phyloP scores from a whole-genome alignment of 2,113 vertebrate genomes.

The Corydoras sp. region DNA sequence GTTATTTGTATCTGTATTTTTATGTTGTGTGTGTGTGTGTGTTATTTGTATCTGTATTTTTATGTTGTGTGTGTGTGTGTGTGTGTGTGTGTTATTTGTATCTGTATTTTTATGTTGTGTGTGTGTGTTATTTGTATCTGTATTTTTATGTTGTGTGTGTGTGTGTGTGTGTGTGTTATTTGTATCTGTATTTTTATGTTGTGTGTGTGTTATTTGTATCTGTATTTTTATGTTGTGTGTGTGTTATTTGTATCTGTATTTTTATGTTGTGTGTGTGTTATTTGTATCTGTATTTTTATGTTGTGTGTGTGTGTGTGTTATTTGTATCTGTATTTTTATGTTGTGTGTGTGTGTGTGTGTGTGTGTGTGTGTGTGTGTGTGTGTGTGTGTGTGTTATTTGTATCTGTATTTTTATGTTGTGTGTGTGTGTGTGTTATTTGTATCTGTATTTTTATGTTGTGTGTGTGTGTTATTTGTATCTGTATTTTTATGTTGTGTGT shows the following conservation, averaged over 20 bases:
- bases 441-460: no score
- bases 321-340: conserved; percentile 18
- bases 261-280: conserved; percentile 20
- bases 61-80: conserved; percentile 25
- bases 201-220: conserved; percentile 24
- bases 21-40: conserved; percentile 25
- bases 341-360: conserved; percentile 26
- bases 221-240: no score
- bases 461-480: conserved; percentile 14
- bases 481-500: conserved; percentile 24
- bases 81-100: conserved; percentile 5
- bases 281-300: conserved; percentile 18
- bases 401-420: conserved; percentile 22
- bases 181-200: conserved; percentile 24
- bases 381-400: conserved; percentile 13
- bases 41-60: conserved; percentile 18
- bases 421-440: conserved; percentile 20
- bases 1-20: conserved; percentile 20
- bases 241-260: conserved; percentile 21
- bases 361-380: no score
- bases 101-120: conserved; percentile 25
- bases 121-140: conserved; percentile 27
- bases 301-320: conserved; percentile 25
- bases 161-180: conserved; percentile 7
- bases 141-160: conserved; percentile 20